Evolutionary conservation across 2,113 vertebrate species (phyloP).

Genomic region (Upupa epops): DNA sequence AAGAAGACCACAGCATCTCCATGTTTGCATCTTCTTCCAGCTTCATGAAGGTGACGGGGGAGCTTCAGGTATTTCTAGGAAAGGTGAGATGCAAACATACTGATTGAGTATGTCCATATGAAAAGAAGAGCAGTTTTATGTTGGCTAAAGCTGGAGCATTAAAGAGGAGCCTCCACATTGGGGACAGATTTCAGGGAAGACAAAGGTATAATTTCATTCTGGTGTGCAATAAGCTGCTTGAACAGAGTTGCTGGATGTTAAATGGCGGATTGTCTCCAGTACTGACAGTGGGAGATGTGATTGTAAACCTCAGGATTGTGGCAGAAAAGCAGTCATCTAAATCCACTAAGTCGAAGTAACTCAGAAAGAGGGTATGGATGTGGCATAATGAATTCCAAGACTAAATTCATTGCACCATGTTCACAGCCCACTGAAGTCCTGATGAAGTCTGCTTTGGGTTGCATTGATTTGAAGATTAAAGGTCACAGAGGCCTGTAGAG

Average conservation of each 20-base stretch:
- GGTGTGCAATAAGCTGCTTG: background rate
- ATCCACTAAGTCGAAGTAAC: background rate
- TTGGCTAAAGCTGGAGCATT: background rate
- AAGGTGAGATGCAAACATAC: background rate
- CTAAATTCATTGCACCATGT: background rate
- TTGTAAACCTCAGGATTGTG: background rate
- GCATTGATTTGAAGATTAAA: too few relatives aligned
- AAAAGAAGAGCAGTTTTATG: background rate
- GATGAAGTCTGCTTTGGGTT: background rate
- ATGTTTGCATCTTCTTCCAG: background rate
- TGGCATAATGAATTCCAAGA: background rate
- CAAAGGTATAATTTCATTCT: background rate
- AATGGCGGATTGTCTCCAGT: background rate
- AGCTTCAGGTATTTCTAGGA: background rate
- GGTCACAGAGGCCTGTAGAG: background rate
- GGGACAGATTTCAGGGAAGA: background rate
- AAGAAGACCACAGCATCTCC: fast-evolving
- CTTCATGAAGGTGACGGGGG: fast-evolving
- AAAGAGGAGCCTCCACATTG: background rate
- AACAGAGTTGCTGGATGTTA: background rate
- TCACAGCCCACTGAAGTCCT: background rate
- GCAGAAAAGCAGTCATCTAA: background rate
- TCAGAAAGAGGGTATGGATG: background rate
- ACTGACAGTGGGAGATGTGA: background rate
- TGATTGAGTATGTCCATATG: fast-evolving